These are phyloP conservation scores for Rhineura floridana DNA, from an alignment of 2,113 vertebrate genomes.

Conservation along the genomic window DNA sequence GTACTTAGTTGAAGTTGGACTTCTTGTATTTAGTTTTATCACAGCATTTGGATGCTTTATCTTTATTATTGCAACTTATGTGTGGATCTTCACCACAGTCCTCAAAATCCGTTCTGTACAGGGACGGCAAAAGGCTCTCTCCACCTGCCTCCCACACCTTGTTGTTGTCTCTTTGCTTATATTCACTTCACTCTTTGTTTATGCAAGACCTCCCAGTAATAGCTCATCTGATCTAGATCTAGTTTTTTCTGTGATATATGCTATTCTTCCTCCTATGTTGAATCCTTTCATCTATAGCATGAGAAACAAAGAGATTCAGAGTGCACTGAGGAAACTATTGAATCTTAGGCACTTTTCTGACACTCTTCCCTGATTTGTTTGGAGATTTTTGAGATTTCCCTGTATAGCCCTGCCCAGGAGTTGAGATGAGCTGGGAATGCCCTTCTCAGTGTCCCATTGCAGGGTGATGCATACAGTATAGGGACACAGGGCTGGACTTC, in stretches of 20 bases:
- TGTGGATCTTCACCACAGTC: not conserved
- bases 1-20: not conserved
- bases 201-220: not conserved
- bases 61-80: not conserved
- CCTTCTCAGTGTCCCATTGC: no score
- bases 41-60: not conserved
- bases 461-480: no score
- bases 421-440: no score
- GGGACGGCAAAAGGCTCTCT: not conserved
- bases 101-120: slow-evolving; percentile 1
- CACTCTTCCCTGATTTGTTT: not conserved
- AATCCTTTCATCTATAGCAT: slow-evolving; percentile 10
- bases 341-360: not conserved
- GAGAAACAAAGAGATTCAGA: slow-evolving; percentile 4
- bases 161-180: not conserved
- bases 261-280: not conserved
- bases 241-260: not conserved
- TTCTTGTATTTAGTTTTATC: not conserved
- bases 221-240: not conserved
- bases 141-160: slow-evolving; percentile 6
- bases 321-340: not conserved
- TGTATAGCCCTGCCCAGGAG: no score
- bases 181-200: not conserved
- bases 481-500: no score
- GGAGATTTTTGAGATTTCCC: no score